Evolutionary conservation across 2,113 vertebrate genomes (phyloP).

Genomic region (human): DNA sequence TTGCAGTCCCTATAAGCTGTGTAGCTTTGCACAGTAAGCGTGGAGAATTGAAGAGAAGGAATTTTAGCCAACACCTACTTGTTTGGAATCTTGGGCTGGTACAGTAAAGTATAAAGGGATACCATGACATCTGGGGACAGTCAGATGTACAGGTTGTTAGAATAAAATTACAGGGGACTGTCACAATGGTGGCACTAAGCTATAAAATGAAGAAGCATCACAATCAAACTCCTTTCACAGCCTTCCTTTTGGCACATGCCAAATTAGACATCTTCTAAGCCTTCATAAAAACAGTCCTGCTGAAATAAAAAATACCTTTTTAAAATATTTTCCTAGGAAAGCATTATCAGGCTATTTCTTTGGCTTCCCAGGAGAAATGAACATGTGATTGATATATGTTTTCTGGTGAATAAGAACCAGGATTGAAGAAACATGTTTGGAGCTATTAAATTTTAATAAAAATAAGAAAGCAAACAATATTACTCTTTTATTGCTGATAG

Average conservation of each 20-base stretch:
- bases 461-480: not conserved
- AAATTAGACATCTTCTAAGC: not conserved
- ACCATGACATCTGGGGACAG: not conserved
- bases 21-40: not conserved
- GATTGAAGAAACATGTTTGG: not conserved
- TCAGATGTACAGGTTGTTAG: not conserved
- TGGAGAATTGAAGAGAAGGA: not conserved
- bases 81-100: not conserved
- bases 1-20: not conserved
- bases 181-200: not conserved
- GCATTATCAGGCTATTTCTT: not conserved
- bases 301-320: not conserved
- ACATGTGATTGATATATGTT: not conserved
- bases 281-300: not conserved
- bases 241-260: not conserved
- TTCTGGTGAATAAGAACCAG: not conserved
- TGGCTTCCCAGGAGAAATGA: not conserved
- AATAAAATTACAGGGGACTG: not conserved
- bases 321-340: not conserved
- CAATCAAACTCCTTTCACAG: not conserved
- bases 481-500: not conserved
- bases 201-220: not conserved
- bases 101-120: not conserved
- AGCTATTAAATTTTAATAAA: conserved; percentile 38
- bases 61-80: not conserved